Evolutionary conservation across 2,888 invertebrate species (phyloP).

Genomic region (Adelphocoris suturalis): DNA sequence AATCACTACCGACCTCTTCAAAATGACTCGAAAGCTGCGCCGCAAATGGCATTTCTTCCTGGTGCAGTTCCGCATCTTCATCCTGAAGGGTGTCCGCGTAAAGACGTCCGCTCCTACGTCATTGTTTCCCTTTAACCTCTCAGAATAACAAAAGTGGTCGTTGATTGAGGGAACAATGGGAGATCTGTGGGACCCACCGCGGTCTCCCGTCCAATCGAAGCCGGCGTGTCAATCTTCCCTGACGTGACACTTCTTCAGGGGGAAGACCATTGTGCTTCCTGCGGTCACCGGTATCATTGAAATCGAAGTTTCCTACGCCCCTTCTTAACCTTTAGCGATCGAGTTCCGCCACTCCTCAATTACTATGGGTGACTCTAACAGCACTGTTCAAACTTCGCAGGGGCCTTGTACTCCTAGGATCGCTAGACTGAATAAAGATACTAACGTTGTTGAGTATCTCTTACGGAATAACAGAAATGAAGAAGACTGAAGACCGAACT

Average conservation of each 20-base stretch:
- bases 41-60: neutral
- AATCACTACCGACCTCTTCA: neutral
- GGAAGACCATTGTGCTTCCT: conserved; percentile 28
- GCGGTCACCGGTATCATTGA: conserved; percentile 19
- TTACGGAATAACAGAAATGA: no score
- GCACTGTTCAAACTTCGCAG: neutral
- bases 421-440: no score
- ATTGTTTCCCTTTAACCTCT: conserved; percentile 28
- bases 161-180: conserved; percentile 34
- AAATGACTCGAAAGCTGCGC: neutral
- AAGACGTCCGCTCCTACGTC: conserved; percentile 22
- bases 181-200: conserved; percentile 11
- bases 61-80: conserved; percentile 27
- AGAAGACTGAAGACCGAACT: no score
- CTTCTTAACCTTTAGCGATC: conserved; percentile 20
- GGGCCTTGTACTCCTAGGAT: neutral
- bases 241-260: conserved; percentile 16
- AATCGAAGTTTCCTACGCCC: conserved; percentile 1
- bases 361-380: neutral
- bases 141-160: conserved; percentile 23
- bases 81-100: conserved; percentile 22
- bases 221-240: neutral
- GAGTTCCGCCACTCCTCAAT: conserved; percentile 4
- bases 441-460: no score
- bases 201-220: conserved; percentile 33